These are phyloP conservation scores for Myripristis murdjan DNA, from an alignment of 2,797 vertebrate species.

Conservation along the genomic window DNA sequence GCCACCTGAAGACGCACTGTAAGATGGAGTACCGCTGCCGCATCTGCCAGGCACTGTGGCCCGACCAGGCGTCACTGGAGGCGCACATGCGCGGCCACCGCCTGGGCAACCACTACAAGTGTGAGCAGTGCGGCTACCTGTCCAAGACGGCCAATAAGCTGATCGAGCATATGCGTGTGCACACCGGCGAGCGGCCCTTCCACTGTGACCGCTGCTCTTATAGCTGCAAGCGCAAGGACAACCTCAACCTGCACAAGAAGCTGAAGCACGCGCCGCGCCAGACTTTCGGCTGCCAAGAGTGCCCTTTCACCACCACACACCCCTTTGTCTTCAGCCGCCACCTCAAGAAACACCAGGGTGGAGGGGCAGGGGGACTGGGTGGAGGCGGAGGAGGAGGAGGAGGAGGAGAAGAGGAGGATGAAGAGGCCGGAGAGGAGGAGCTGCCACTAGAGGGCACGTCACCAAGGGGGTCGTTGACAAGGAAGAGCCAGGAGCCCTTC, in stretches of 20 bases:
- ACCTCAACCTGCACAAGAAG: slow-evolving; percentile 99
- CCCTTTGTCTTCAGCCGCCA: slow-evolving; percentile 99
- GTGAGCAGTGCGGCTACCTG: slow-evolving; percentile 99
- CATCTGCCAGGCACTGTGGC: slow-evolving; percentile 98
- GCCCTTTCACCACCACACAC: slow-evolving; percentile 98
- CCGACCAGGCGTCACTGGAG: slow-evolving; percentile 97
- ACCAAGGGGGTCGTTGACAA: slow-evolving; percentile 48
- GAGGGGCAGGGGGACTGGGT: slow-evolving; percentile 53
- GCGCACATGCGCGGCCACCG: slow-evolving; percentile 97
- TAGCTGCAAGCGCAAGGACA: slow-evolving; percentile 99
- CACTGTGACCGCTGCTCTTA: slow-evolving; percentile 99
- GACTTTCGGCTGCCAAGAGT: slow-evolving; percentile 95
- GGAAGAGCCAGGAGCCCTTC: slow-evolving; percentile 68
- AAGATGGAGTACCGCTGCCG: slow-evolving; percentile 99
- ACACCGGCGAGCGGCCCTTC: slow-evolving; percentile 99
- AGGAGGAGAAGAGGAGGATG: slow-evolving; percentile 71
- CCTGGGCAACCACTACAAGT: slow-evolving; percentile 99
- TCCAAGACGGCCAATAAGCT: slow-evolving; percentile 99
- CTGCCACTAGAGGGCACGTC: slow-evolving; percentile 81
- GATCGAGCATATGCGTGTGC: slow-evolving; percentile 99
- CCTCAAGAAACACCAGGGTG: slow-evolving; percentile 96
- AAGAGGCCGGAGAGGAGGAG: slow-evolving; percentile 78
- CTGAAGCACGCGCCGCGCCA: slow-evolving; percentile 98
- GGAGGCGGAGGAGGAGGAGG: slow-evolving; percentile 53
- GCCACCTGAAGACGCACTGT: slow-evolving; percentile 99